A percentile compares a stretch with the other conserved stretches of the same genome.
These are phyloP conservation scores for Hydroisotoma schaefferi DNA, from an alignment of 2,888 invertebrate genomes.

Conservation along the genomic window DNA sequence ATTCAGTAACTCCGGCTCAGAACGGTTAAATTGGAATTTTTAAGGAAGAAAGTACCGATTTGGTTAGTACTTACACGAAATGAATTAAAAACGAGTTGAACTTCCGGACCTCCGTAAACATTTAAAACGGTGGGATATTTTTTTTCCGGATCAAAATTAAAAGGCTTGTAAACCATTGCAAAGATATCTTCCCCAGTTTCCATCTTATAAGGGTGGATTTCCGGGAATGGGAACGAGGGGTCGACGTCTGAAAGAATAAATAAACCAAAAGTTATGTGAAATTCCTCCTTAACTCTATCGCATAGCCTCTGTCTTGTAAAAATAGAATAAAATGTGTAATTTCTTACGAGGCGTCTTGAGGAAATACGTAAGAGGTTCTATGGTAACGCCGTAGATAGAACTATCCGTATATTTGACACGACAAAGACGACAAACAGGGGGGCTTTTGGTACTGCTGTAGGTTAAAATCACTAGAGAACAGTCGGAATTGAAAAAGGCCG, in stretches of 20 bases:
- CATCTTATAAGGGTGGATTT: slow-evolving; percentile 54
- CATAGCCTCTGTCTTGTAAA: too few relatives aligned
- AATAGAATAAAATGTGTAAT: too few relatives aligned
- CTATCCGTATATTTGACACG: slow-evolving; percentile 63
- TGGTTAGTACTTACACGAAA: slow-evolving; percentile 76
- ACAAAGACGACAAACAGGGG: slow-evolving; percentile 58
- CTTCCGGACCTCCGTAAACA: slow-evolving; percentile 98
- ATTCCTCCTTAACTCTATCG: background rate
- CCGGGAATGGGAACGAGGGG: slow-evolving; percentile 61
- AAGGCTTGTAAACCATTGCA: slow-evolving; percentile 87
- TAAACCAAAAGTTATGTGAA: background rate
- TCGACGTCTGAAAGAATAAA: slow-evolving; percentile 46
- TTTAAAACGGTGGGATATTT: slow-evolving; percentile 91
- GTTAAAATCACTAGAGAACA: slow-evolving; percentile 55
- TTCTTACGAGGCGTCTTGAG: slow-evolving; percentile 62
- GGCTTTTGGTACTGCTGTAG: slow-evolving; percentile 60
- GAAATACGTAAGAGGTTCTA: slow-evolving; percentile 68
- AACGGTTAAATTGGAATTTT: too few relatives aligned
- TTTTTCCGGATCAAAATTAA: slow-evolving; percentile 59
- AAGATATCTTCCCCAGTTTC: slow-evolving; percentile 65
- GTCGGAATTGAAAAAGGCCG: slow-evolving; percentile 71
- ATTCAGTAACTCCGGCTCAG: too few relatives aligned
- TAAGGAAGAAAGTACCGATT: too few relatives aligned
- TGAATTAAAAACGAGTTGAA: slow-evolving; percentile 93
- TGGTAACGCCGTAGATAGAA: slow-evolving; percentile 65